Percentiles rank a stretch among this genome's conserved stretches.
These are phyloP conservation scores for Tetanocera ferruginea DNA, from an alignment of 2,888 invertebrate genomes.

Conservation along the genomic window DNA sequence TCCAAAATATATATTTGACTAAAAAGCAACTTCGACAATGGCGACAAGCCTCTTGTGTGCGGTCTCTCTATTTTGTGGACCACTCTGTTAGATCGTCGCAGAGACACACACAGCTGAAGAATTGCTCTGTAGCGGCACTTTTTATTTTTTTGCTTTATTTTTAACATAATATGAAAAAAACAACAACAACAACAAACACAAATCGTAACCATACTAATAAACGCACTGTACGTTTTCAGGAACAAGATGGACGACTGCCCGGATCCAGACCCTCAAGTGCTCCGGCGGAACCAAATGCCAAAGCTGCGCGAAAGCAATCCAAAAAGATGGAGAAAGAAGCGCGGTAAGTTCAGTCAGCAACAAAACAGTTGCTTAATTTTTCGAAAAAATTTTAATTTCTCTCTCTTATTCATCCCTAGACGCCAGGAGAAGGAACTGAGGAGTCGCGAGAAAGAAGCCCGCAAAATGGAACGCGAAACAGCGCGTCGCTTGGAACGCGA, in stretches of 20 bases:
- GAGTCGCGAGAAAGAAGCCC: slow-evolving; percentile 68
- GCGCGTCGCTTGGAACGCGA: slow-evolving; percentile 68
- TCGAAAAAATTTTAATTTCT: not conserved
- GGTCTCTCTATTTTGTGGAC: not conserved
- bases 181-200: not conserved
- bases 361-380: not conserved
- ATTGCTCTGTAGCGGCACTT: too few species aligned
- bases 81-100: too few species aligned
- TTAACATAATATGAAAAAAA: too few species aligned
- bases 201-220: not conserved
- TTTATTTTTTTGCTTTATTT: too few species aligned
- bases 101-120: too few species aligned
- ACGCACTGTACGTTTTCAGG: slow-evolving; percentile 59
- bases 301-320: slow-evolving; percentile 67
- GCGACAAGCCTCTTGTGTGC: not conserved
- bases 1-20: not conserved
- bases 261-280: slow-evolving; percentile 68
- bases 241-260: slow-evolving; percentile 65
- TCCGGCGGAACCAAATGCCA: slow-evolving; percentile 68
- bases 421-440: slow-evolving; percentile 69
- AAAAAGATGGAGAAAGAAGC: slow-evolving; percentile 70
- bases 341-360: slow-evolving; percentile 53
- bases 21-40: too few species aligned
- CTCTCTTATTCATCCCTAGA: slow-evolving; percentile 47
- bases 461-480: slow-evolving; percentile 68